Evolutionary conservation across 2,113 vertebrate species (phyloP).

Genomic region (Campylomormyrus tamandua): DNA sequence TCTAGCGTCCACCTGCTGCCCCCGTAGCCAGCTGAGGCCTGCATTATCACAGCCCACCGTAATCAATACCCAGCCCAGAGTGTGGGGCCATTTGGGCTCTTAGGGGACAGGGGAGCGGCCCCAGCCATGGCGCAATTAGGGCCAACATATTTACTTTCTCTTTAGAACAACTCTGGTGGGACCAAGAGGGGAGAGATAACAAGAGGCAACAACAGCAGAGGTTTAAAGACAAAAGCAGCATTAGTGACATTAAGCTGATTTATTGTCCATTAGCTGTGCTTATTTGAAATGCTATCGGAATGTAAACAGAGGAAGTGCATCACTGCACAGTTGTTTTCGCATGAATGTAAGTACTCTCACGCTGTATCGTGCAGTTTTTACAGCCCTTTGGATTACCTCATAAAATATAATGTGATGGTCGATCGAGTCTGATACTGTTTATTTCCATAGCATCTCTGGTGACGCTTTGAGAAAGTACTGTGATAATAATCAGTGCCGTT

Average conservation of each 20-base stretch:
- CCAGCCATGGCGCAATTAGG: conserved; percentile 37
- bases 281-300: background rate
- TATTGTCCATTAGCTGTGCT: background rate
- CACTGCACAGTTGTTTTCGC: background rate
- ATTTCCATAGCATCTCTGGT: conserved; percentile 2
- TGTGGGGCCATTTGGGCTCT: conserved; percentile 32
- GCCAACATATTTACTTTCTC: conserved; percentile 27
- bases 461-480: background rate
- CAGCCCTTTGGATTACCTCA: background rate
- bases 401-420: background rate
- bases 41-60: conserved; percentile 46
- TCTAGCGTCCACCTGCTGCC: conserved; percentile 61
- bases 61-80: conserved; percentile 52
- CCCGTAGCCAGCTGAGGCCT: conserved; percentile 58
- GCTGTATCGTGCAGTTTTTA: background rate
- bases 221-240: conserved; percentile 18
- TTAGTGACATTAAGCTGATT: background rate
- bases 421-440: background rate
- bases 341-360: background rate
- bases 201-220: conserved; percentile 19
- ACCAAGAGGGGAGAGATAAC: conserved; percentile 1
- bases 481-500: background rate
- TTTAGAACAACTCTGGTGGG: conserved; percentile 22
- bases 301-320: background rate
- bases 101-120: conserved; percentile 14